Conservation (phyloP, 1,140 invertebrate genomes). For the Parapsyche elsis region DNA sequence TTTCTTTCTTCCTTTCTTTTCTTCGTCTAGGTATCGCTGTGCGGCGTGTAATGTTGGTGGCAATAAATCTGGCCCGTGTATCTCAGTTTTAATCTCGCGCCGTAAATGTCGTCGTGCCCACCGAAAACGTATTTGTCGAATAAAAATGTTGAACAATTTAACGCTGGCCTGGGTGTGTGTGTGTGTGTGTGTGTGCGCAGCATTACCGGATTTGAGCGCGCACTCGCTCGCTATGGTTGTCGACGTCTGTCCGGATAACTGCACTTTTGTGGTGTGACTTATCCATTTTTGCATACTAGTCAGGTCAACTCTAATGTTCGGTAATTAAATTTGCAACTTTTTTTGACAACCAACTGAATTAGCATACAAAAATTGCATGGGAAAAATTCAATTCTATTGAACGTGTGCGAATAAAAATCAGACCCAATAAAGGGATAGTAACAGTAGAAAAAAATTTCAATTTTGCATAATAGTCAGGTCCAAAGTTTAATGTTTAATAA, state of each 20-base stretch:
- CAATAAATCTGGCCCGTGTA: slow-evolving; percentile 54
- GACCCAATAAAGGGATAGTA: too few species aligned
- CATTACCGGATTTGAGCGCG: slow-evolving; percentile 8
- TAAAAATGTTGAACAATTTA: slow-evolving; percentile 55
- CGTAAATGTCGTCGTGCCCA: slow-evolving; percentile 56
- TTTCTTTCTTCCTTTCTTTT: slow-evolving; percentile 9
- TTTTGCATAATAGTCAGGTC: too few species aligned
- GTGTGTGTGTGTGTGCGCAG: neutral
- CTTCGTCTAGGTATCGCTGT: neutral
- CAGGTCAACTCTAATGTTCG: too few species aligned
- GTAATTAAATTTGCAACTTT: too few species aligned
- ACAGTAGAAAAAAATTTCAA: too few species aligned
- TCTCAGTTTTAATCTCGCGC: slow-evolving; percentile 50
- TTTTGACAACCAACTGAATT: too few species aligned
- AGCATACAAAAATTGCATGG: too few species aligned
- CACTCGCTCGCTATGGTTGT: neutral
- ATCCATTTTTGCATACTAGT: neutral
- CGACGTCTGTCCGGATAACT: neutral
- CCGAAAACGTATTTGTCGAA: slow-evolving; percentile 56
- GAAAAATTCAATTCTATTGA: too few species aligned
- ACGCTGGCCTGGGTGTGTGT: slow-evolving; percentile 8
- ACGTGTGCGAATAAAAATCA: too few species aligned
- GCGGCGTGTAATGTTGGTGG: neutral
- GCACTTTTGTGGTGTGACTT: neutral
- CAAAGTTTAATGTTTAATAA: too few species aligned